These are phyloP conservation scores for Corvus cornix DNA, from an alignment of 2,113 vertebrate genomes.

Conservation along the genomic window DNA sequence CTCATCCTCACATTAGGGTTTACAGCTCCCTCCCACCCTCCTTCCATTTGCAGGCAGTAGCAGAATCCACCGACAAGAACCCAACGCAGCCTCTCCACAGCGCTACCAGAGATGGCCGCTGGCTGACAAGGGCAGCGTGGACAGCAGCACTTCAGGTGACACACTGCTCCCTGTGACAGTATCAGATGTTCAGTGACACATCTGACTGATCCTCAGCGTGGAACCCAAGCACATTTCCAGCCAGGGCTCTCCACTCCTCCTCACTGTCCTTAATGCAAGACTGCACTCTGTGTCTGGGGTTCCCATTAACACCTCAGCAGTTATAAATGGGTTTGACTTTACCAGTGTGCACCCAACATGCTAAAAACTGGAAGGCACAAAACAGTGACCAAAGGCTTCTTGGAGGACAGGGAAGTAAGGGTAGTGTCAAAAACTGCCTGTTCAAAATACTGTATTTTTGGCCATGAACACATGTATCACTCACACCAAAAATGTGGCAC, in stretches of 20 bases:
- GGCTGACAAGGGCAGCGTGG: rapidly evolving
- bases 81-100: background rate
- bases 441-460: background rate
- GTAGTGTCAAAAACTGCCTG: background rate
- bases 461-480: background rate
- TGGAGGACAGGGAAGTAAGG: background rate
- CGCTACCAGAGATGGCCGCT: background rate
- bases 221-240: background rate
- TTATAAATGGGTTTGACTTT: background rate
- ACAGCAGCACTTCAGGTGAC: background rate
- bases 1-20: background rate
- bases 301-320: background rate
- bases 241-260: background rate
- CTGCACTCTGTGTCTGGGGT: rapidly evolving
- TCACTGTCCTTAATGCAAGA: background rate
- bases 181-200: background rate
- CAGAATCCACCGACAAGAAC: background rate
- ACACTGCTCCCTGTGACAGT: background rate
- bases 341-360: background rate
- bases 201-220: rapidly evolving
- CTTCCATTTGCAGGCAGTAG: background rate
- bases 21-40: background rate
- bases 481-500: background rate
- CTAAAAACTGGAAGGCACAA: background rate
- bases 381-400: background rate